A percentile compares a stretch with the other conserved stretches of the same genome.
phyloP scores from a whole-genome alignment of 2,113 vertebrate species.

The Aepyceros melampus region DNA sequence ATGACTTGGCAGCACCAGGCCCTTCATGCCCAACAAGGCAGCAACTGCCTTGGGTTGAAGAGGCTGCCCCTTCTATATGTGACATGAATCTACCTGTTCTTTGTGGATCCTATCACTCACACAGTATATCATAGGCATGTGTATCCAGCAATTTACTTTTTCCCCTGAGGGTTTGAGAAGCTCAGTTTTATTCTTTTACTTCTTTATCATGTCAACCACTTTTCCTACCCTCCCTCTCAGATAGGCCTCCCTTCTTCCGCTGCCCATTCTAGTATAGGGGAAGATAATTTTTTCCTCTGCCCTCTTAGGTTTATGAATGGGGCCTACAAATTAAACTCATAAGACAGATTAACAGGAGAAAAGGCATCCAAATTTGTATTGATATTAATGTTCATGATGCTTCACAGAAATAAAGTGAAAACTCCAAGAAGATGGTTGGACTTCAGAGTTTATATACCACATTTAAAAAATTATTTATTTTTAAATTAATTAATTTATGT shows the following conservation, averaged over 20 bases:
- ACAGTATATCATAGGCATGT: background rate
- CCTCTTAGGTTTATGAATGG: background rate
- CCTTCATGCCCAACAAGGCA: background rate
- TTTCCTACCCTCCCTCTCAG: background rate
- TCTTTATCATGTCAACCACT: background rate
- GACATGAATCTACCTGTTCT: background rate
- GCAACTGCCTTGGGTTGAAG: background rate
- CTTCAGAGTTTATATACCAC: background rate
- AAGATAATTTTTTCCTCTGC: background rate
- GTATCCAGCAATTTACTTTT: background rate
- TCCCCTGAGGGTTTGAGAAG: background rate
- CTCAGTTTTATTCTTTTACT: background rate
- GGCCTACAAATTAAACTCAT: background rate
- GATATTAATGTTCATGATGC: background rate
- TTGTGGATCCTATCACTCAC: background rate
- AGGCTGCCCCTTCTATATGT: background rate
- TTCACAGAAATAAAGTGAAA: background rate
- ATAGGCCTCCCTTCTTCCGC: background rate
- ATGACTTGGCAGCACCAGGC: background rate
- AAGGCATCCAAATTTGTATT: background rate
- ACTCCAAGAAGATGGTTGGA: background rate
- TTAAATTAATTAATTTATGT: background rate
- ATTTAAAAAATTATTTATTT: background rate
- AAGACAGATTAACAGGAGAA: background rate
- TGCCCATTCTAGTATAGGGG: background rate